Conservation (phyloP, 1,140 invertebrate genomes). For the Ceratitis capitata region DNA sequence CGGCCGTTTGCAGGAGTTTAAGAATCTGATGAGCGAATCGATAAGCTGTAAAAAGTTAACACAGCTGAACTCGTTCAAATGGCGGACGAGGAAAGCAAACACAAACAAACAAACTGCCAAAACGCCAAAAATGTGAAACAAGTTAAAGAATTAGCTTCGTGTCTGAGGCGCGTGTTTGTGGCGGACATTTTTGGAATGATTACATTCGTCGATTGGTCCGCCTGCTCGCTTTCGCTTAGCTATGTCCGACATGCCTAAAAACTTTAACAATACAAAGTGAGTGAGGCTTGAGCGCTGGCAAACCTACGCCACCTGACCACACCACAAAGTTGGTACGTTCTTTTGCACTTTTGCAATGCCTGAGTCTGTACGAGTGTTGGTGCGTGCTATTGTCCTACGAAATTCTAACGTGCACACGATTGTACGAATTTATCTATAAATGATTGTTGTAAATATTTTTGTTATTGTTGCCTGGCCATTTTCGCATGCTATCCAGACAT, state of each 20-base stretch:
- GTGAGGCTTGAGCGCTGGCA: neutral
- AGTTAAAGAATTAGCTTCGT: constrained; percentile 18
- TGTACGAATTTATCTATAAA: neutral
- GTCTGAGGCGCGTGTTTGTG: constrained; percentile 21
- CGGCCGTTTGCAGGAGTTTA: neutral
- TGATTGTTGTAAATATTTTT: constrained; percentile 5
- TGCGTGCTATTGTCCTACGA: constrained; percentile 10
- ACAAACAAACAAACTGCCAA: constrained; percentile 14
- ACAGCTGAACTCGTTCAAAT: neutral
- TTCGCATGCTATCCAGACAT: constrained; percentile 22
- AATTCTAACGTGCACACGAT: neutral
- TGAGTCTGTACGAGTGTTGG: neutral
- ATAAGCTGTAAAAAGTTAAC: constrained; percentile 11
- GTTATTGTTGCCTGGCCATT: neutral
- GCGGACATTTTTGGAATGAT: constrained; percentile 17
- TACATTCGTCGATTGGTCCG: neutral
- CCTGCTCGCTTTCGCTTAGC: neutral
- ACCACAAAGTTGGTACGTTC: neutral
- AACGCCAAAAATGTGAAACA: constrained; percentile 22
- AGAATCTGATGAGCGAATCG: constrained; percentile 29
- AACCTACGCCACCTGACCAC: neutral
- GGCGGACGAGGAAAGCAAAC: too few relatives aligned
- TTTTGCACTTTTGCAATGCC: neutral
- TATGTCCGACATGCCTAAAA: neutral
- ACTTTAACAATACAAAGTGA: neutral